Evolutionary conservation across 2,113 vertebrate genomes (phyloP), one percentile per base, ranked within the genome.

Genomic region (Catagonus wagneri): DNA sequence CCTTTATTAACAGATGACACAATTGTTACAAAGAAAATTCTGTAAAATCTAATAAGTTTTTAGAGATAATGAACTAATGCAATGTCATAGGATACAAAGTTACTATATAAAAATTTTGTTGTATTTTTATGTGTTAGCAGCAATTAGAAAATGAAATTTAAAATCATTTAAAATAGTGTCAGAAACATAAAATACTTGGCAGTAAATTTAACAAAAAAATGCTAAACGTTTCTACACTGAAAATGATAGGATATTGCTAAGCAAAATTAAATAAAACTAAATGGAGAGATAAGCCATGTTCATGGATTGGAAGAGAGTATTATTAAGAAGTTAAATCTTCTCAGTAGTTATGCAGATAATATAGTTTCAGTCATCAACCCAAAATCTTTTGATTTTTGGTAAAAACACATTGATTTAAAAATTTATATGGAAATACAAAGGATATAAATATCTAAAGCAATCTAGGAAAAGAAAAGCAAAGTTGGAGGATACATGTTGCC

Each of bases 21-120:
- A 58, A 61, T 36, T 54, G 29, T 68, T 96, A 75, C n/a, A 81
- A 85, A 54, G 13, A 81, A 95, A 63, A n/a, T 83, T 44, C 39
- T n/a, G n/a, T 4, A 83, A 63, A 78, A 23, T 58, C 22, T 68
- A 17, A 25, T 80, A 60, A 39, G 17, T 0, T 36, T 94, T 90
- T 90, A 83, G 20, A 84, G 50, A 19, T 76, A 84, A 60, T 68
- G 4, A 69, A 14, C 44, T 19, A 36, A 75, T 50, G n/a, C 66
- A 66, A 56, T 85, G 22, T 66, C 50, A 11, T 36, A 6, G 3
- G 7, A 44, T 58, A 23, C 52, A 32, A 44, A 69, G 12, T 86
- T 68, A n/a, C 63, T 66, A 93, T n/a, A 36, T 44, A 78, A 86
- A 86, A 80, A 60, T 68, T 66, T 32, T 65, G 23, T 56, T 56